Evolutionary conservation across 1,140 invertebrate species (phyloP), one percentile per base, ranked within the genome.

Genomic region (Diachasma alloeum): DNA sequence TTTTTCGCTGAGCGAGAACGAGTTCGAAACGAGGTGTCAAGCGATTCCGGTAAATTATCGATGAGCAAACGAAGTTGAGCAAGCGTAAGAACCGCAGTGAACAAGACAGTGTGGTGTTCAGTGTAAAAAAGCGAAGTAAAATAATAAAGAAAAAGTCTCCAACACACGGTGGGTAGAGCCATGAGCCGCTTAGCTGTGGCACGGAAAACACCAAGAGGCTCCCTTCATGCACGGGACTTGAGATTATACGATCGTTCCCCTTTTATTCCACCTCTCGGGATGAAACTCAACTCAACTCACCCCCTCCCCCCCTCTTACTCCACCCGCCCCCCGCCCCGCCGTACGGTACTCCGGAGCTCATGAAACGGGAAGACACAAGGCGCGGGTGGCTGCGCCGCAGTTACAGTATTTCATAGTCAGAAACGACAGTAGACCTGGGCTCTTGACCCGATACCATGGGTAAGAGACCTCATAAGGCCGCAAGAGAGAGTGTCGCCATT

Each of bases 371-470:
- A 39, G 66, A 68, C 66, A 37, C 66, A 68, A 39, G 31, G 36
- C n/a, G 66, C 31, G 19, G 26, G 26, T 74, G 19, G 67, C 66
- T 70, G 17, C 19, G 31, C 46, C 37, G 74, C 74, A 79, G 79
- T 84, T 79, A 81, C 79, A 72, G 53, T 82, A 81, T 81, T 72
- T 83, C 77, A 81, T 81, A 76, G 80, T 84, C 80, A 82, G 72
- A 22, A 59, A 69, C 72, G 72, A 79, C 73, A 75, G 24, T 68
- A 68, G 66, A 68, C 31, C 36, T 37, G 36, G n/a, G 36, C 66
- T 42, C 31, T 68, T 68, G 66, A 68, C 66, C 66, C 31, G 31
- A 68, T 68, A 68, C 26, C 22, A 10, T 26, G 24, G 59, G 22
- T 63, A 63, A 63, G 59, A 63, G 59, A 63, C 22, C 59, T 63